Evolutionary conservation across 2,888 invertebrate genomes (phyloP), one percentile per base, ranked within the genome.

Genomic region (Nemurella pictetii): DNA sequence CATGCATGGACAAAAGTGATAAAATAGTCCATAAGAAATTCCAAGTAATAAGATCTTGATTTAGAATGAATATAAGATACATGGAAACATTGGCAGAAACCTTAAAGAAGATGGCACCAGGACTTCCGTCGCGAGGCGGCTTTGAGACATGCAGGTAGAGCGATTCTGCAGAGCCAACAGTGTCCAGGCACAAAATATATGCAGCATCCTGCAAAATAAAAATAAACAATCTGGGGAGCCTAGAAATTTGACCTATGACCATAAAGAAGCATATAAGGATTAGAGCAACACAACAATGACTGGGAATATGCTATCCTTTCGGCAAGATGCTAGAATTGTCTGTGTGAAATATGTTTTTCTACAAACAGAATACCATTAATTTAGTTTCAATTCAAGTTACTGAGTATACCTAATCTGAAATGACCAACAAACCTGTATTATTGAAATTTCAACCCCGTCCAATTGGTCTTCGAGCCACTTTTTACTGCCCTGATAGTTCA

Each of bases 71-170:
- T 32, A 32, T 32, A 5, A n/a, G 28, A 80, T 5, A 30, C 15
- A 25, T 80, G 35, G 12, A 35, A 35, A 35, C 12, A 35, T 7
- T 4, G 35, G 35, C 9, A 55, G 15, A 55, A 55, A 92, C 92
- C 89, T 92, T 89, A 72, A 90, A 89, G 87, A 93, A 91, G 30
- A 88, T 87, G 77, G 90, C 90, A 5, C 96, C 94, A 0, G 96
- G 92, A 0, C 96, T 95, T 84, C 95, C 96, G 26, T 97, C 94
- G 89, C 95, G 95, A 0, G 99, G 99, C 0, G 98, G 97, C 91
- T 99, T 98, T 0, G 99, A 99, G 7, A 99, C 98, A 90, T 99
- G 99, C 92, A 98, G 94, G 87, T 94, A 94, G 0, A 99, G 90
- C 0, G 92, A 90, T 32, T 94, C 92, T 0, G 93, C 91, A 0